Evolutionary conservation across 2,797 vertebrate species (phyloP), one percentile per base, ranked within the genome.

Genomic region (Borostomias antarcticus): DNA sequence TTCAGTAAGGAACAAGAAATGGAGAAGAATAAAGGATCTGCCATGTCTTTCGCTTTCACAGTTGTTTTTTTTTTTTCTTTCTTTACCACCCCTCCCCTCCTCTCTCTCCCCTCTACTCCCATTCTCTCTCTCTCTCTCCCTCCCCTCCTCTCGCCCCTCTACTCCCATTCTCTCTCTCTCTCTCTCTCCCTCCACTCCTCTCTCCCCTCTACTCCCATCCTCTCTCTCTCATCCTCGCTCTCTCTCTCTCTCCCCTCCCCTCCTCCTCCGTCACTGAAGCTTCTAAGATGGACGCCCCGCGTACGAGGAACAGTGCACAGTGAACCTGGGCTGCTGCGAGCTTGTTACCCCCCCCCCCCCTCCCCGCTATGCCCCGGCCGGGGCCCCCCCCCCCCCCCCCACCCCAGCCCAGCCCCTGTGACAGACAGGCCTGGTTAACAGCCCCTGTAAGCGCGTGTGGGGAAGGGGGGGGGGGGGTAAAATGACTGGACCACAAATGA

Each of bases 401-500:
- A 71, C 82, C 75, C 75, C 69, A 77, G 76, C 80, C 58, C 45
- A 79, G 87, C 82, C 86, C 73, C 82, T 80, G 83, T 92, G 90
- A 92, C 83, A 86, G 90, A 91, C 90, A 90, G 88, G 85, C 88
- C 88, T 82, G 84, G 88, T 91, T 91, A 91, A 87, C 85, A 78
- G 87, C 85, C 87, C 83, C 86, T 91, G 79, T 85, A 83, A 90
- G 88, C 82, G 63, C 75, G 74, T 58, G 63, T 48, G 81, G 85
- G 85, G 82, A 80, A 77, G 73, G 68, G 74, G 80, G 88, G 80
- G 79, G 77, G 82, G 83, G 86, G 89, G 87, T 86, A 87, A 88
- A 91, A 91, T 92, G 91, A 91, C 87, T 91, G 90, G 90, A 90
- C 83, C 87, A 77, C 89, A 91, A 90, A 92, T 92, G 91, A 93